Base-by-base conservation (phyloP, 2,113 vertebrate genomes). In the Rhinoptilus africanus region DNA sequence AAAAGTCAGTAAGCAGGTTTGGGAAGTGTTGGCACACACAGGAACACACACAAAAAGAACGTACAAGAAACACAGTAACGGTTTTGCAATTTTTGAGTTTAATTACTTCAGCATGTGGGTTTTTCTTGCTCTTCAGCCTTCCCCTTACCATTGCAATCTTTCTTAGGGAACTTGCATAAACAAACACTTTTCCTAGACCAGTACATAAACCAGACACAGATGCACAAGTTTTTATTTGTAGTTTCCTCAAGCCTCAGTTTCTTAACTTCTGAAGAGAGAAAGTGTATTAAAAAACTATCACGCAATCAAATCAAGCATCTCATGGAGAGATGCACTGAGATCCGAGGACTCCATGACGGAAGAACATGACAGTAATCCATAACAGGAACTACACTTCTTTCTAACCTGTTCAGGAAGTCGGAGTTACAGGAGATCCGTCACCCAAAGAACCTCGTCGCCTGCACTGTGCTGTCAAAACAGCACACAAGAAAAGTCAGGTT, bases 31-130 rank as follows among this genome's bases (percentile, higher is more conserved):
- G 54, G 35, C 77, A 89, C 34, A 85, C 8, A 56, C 51, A 71
- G 59, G 64, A 92, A 93, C 54, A 73, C 28, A 48, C 5, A 9
- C 35, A 73, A 5, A 86, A 76, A 57, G 20, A 91, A 93, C 0
- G 4, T 64, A 93, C 77, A 37, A 88, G 62, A 92, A 87, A 79
- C 79, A 84, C 41, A 47, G 57, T 24, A 37, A 72, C 32, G 20
- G 43, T 90, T 93, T 92, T 81, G 90, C 89, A 96, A 95, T 80
- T 80, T 47, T 91, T 80, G 63, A 71, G 30, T 96, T 95, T 93
- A 97, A 96, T 97, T 91, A 85, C 91, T 91, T 92, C 78, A 93
- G 60, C n/a, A 73, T 69, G 54, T 92, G 62, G 32, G 10, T 26
- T 86, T 60, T 43, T 73, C 17, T 68, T 57, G 16, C 50, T 85